Percentiles rank a stretch among this genome's conserved stretches.
Evolutionary conservation across 2,888 invertebrate species (phyloP).

Genomic region (Argyra leucocephala): DNA sequence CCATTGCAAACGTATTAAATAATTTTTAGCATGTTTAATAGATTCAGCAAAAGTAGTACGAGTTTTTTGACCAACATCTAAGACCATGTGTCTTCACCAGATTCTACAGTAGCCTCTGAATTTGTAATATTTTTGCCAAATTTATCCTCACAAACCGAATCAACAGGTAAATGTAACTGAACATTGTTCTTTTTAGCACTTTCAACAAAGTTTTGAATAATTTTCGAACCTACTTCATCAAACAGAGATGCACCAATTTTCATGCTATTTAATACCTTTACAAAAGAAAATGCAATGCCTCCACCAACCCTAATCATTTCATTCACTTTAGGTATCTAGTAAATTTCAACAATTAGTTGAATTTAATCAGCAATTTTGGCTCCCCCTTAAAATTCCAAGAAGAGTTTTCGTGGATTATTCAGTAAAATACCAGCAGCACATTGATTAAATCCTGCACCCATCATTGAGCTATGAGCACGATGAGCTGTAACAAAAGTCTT

Average conservation of each 20-base stretch:
- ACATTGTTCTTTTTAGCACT: conserved; percentile 91
- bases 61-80: conserved; percentile 88
- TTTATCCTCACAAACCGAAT: conserved; percentile 90
- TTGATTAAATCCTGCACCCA: conserved; percentile 86
- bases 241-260: conserved; percentile 92
- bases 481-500: conserved; percentile 98
- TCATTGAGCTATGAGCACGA: conserved; percentile 84
- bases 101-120: conserved; percentile 63
- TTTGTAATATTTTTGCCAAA: conserved; percentile 86
- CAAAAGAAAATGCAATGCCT: conserved; percentile 98
- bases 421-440: conserved; percentile 91
- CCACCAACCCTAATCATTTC: conserved; percentile 99
- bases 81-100: conserved; percentile 91
- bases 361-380: conserved; percentile 99
- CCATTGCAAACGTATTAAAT: conserved; percentile 99
- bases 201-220: conserved; percentile 76
- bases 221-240: conserved; percentile 93
- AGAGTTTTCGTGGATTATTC: conserved; percentile 91
- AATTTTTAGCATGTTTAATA: conserved; percentile 81
- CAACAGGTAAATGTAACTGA: conserved; percentile 85
- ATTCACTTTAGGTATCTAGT: conserved; percentile 94
- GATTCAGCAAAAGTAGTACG: conserved; percentile 71
- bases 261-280: conserved; percentile 86
- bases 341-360: conserved; percentile 92
- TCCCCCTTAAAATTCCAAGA: conserved; percentile 96